A percentile compares a stretch with the other conserved stretches of the same genome.
Conservation (phyloP, 2,888 invertebrate genomes). For the Bombyx huttoni region DNA sequence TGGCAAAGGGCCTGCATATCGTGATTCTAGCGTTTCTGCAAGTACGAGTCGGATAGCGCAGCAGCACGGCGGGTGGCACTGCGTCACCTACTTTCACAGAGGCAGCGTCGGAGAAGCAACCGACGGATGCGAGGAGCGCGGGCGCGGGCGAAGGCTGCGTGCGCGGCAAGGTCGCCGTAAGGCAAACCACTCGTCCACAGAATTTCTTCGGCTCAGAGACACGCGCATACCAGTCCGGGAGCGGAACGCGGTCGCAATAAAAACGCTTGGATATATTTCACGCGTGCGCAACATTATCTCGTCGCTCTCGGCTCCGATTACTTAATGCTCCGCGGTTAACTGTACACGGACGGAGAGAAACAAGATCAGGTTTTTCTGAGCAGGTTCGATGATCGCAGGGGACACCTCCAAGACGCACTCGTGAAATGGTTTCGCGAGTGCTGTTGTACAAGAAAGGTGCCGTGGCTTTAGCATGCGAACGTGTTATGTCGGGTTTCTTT, state of each 20-base stretch:
- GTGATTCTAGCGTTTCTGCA: constrained; percentile 14
- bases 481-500: too few relatives aligned
- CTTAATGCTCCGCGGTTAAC: constrained; percentile 65
- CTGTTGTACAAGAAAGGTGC: neutral
- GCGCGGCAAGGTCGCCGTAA: constrained; percentile 64
- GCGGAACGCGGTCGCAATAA: constrained; percentile 63
- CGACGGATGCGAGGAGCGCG: constrained; percentile 14
- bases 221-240: constrained; percentile 51
- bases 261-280: constrained; percentile 69
- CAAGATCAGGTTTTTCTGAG: constrained; percentile 62
- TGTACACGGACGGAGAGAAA: constrained; percentile 56
- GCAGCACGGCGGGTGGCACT: constrained; percentile 15
- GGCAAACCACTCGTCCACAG: constrained; percentile 68
- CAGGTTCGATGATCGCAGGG: constrained; percentile 58
- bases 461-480: neutral
- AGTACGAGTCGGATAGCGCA: constrained; percentile 13
- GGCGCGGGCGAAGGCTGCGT: constrained; percentile 25
- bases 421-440: constrained; percentile 1
- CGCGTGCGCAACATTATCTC: constrained; percentile 70
- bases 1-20: constrained; percentile 40
- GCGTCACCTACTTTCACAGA: constrained; percentile 63
- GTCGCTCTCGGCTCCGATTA: constrained; percentile 64
- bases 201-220: constrained; percentile 62
- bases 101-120: constrained; percentile 33
- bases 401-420: constrained; percentile 35